These are phyloP conservation scores for Leuciscus waleckii DNA, from an alignment of 2,797 vertebrate genomes.

Conservation along the genomic window DNA sequence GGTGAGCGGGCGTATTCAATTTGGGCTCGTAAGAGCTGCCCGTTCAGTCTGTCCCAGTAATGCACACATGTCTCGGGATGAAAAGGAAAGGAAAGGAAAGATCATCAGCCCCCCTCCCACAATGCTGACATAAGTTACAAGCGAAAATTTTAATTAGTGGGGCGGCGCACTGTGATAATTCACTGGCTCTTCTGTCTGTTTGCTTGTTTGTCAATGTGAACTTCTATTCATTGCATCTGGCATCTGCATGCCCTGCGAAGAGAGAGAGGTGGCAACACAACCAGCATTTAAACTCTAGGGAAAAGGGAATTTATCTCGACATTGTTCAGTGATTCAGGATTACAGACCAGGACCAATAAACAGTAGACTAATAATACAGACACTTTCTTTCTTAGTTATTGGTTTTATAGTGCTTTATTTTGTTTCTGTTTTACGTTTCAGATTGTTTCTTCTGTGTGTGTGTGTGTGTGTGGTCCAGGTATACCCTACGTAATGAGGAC, in stretches of 20 bases:
- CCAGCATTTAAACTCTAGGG: slow-evolving; percentile 58
- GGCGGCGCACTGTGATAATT: slow-evolving; percentile 93
- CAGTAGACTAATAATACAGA: slow-evolving; percentile 48
- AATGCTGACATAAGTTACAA: slow-evolving; percentile 97
- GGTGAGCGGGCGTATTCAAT: slow-evolving; percentile 65
- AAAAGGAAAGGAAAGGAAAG: slow-evolving; percentile 80
- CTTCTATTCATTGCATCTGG: slow-evolving; percentile 73
- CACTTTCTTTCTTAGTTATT: slow-evolving; percentile 52
- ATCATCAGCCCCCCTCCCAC: slow-evolving; percentile 77
- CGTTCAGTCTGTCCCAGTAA: slow-evolving; percentile 66
- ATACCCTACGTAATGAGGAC: no score
- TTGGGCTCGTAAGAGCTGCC: slow-evolving; percentile 65
- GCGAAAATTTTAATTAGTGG: slow-evolving; percentile 98
- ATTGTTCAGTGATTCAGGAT: slow-evolving; percentile 58
- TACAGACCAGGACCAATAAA: slow-evolving; percentile 57
- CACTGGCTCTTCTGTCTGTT: slow-evolving; percentile 86
- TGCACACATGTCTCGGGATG: slow-evolving; percentile 76
- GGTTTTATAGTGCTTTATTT: slow-evolving; percentile 22
- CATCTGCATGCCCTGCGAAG: slow-evolving; percentile 76
- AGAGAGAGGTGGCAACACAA: slow-evolving; percentile 56
- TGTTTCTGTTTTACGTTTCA: slow-evolving; percentile 2
- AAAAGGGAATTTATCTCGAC: slow-evolving; percentile 50
- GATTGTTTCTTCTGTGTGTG: background rate
- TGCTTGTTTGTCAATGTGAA: slow-evolving; percentile 79
- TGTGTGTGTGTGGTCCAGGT: no score